Percentiles rank a stretch among this genome's conserved stretches.
Conservation (phyloP, 1,140 invertebrate genomes). For the Medauroidea extradentata region DNA sequence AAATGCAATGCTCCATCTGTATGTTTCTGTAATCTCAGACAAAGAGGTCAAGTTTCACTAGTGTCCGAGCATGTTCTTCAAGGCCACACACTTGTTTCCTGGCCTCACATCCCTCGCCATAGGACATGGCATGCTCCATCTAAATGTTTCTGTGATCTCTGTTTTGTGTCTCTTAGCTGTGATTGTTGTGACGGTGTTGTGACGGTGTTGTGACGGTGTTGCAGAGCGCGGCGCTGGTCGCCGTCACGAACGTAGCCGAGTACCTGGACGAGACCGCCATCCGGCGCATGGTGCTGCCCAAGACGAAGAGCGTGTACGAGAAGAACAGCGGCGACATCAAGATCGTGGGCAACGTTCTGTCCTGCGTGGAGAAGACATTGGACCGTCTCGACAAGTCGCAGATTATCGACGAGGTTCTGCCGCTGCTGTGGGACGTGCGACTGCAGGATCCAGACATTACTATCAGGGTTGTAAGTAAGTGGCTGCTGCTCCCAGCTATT, state of each 20-base stretch:
- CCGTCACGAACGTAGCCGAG: slow-evolving; percentile 79
- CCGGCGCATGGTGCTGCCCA: slow-evolving; percentile 76
- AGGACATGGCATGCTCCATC: too few species aligned
- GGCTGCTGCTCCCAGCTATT: too few species aligned
- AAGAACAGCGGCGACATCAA: slow-evolving; percentile 76
- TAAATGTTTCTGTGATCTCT: too few species aligned
- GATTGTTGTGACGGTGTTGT: too few species aligned
- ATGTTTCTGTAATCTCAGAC: too few species aligned
- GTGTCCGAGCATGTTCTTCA: too few species aligned
- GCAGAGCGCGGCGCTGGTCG: slow-evolving; percentile 84
- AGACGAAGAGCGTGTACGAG: slow-evolving; percentile 83
- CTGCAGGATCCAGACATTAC: slow-evolving; percentile 81
- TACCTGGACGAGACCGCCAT: slow-evolving; percentile 81
- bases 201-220: too few species aligned
- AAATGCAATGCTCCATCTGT: too few species aligned
- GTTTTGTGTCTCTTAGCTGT: too few species aligned
- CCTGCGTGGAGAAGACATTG: slow-evolving; percentile 72
- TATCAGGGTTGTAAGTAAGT: slow-evolving; percentile 79
- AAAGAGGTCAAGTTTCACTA: too few species aligned
- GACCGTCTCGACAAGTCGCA: slow-evolving; percentile 80
- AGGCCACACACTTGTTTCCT: too few species aligned
- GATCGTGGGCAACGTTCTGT: slow-evolving; percentile 69
- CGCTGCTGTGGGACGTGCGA: slow-evolving; percentile 80
- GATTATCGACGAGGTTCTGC: slow-evolving; percentile 89
- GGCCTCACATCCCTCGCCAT: too few species aligned